Conservation (phyloP, 2,888 invertebrate genomes). For the Notocelia uddmanniana region DNA sequence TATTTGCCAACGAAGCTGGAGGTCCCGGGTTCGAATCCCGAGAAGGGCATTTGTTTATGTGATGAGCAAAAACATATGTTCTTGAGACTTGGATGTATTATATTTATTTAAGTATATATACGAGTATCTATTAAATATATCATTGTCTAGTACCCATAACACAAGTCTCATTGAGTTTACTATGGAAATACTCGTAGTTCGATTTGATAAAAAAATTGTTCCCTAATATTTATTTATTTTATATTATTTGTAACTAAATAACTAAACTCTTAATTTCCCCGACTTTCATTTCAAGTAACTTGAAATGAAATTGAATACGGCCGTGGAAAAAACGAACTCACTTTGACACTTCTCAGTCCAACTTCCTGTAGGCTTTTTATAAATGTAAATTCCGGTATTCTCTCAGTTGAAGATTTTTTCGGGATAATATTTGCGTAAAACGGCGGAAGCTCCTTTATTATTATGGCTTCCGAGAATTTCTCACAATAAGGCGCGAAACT, state of each 20-base stretch:
- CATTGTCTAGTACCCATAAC: no score
- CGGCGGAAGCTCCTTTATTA: slow-evolving; percentile 40
- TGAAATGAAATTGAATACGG: slow-evolving; percentile 11
- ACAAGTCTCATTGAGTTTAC: no score
- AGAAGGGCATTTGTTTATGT: no score
- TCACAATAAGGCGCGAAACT: slow-evolving; percentile 40
- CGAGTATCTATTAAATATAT: no score
- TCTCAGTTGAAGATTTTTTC: slow-evolving; percentile 16
- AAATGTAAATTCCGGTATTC: slow-evolving; percentile 36
- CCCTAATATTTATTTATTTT: no score
- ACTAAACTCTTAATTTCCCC: slow-evolving; percentile 17
- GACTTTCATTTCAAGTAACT: background rate
- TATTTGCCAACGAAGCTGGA: no score
- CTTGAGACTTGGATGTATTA: no score
- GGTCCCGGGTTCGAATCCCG: no score
- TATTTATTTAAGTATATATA: no score
- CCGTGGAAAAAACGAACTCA: slow-evolving; percentile 8
- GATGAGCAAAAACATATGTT: no score
- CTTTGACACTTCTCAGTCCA: slow-evolving; percentile 33
- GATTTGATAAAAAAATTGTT: no score
- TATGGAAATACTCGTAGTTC: no score
- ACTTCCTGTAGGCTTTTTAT: slow-evolving; percentile 25
- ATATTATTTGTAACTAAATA: background rate
- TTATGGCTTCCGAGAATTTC: slow-evolving; percentile 33
- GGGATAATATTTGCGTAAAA: slow-evolving; percentile 41